A percentile compares a stretch with the other conserved stretches of the same genome.
These are phyloP conservation scores for Drosophila rellima DNA, from an alignment of 2,888 invertebrate species.

Conservation along the genomic window DNA sequence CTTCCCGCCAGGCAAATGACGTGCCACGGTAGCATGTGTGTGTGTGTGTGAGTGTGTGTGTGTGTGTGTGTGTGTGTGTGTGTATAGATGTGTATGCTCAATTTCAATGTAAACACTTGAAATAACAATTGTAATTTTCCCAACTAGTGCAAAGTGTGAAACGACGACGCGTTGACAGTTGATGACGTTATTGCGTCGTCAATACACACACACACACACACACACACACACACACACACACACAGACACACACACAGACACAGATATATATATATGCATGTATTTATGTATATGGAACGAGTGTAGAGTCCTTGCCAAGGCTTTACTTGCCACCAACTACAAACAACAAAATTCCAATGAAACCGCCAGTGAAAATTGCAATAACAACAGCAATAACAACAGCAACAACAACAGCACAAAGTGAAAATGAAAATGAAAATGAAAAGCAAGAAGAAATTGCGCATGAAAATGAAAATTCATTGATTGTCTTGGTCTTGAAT, in stretches of 20 bases:
- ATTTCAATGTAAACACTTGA: conserved; percentile 72
- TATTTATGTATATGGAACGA: conserved; percentile 18
- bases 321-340: conserved; percentile 16
- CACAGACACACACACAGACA: conserved; percentile 46
- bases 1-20: conserved; percentile 41
- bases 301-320: conserved; percentile 32
- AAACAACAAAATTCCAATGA: conserved; percentile 45
- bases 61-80: conserved; percentile 26
- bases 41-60: conserved; percentile 19
- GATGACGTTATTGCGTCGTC: conserved; percentile 73
- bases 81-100: conserved; percentile 44
- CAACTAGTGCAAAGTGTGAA: conserved; percentile 72
- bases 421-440: conserved; percentile 66
- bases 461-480: conserved; percentile 71
- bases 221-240: conserved; percentile 48
- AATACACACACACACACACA: conserved; percentile 49
- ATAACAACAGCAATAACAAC: conserved; percentile 28
- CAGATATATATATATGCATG: no score
- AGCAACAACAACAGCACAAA: conserved; percentile 6
- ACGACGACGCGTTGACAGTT: conserved; percentile 60
- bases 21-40: conserved; percentile 19
- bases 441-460: conserved; percentile 40
- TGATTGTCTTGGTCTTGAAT: conserved; percentile 77
- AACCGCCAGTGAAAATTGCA: conserved; percentile 48
- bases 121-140: conserved; percentile 74